Base-by-base conservation (phyloP, 2,797 vertebrate species). In the Clarias pachynema region DNA sequence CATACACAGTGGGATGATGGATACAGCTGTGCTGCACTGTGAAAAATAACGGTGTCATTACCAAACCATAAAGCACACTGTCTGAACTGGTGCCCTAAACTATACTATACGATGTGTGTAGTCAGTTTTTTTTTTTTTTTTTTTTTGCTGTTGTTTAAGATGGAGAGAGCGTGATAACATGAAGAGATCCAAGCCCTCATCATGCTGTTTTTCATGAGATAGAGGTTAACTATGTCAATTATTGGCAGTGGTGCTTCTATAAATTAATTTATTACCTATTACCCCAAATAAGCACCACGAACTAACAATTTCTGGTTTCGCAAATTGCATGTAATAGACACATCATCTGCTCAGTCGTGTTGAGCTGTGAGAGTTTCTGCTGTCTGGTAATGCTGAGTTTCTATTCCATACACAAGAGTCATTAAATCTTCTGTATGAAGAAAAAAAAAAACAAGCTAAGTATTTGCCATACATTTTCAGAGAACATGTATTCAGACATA, bases 31-130 rank as follows among this genome's bases (percentile, higher is more conserved):
- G 81, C 68, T 34, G 73, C 79, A 79, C 56, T 44, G 81, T 86
- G 86, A 88, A 89, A 87, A 89, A 91, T 88, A 88, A 84, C 78
- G 68, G 63, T 86, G 77, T 75, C 74, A 87, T 88, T 88, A 89
- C 72, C 57, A 40, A 85, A 74, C 78, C 84, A 88, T 90, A 89
- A 90, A 89, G 82, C 84, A 85, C 70, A 62, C 86, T 29, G 81
- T 85, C 84, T 85, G 84, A 14, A 88, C 62, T 62, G 78, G 78
- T 78, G 60, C 66, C 22, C 87, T 79, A 83, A 87, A 78, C 86
- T 24, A 60, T 31, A 31, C 31, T 22, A 44, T 24, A 24, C 57
- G 22, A 62, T 59, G 79, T 73, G 31, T 69, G 83, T 12, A 74
- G 75, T 75, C 79, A 60, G 72, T 24, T 63, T 78, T 82, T 75